Evolutionary conservation across 2,113 vertebrate species (phyloP), one percentile per base, ranked within the genome.

Genomic region (Calidris pugnax): DNA sequence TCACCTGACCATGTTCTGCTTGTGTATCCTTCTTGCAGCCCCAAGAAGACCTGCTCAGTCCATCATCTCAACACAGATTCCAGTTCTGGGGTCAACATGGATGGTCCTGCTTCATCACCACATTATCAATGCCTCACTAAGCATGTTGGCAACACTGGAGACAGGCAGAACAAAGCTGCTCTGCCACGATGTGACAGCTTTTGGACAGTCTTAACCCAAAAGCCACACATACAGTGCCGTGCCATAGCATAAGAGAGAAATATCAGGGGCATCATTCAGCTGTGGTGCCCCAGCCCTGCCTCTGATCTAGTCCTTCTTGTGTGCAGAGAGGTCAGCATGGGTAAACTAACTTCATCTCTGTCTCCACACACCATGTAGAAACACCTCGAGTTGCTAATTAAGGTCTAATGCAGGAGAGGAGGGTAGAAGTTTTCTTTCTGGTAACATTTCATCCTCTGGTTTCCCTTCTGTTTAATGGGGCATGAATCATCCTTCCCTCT

Each of bases 1-100:
- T 78, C 4, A 2, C 19, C 33, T 60, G 74, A 57, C 7, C 1
- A 0, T 3, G 0, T 57, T 56, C 59, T 90, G 23, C 10, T 41
- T 14, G 4, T 18, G 26, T 35, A 27, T 51, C 43, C 14, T 74
- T 56, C 53, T 35, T 62, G 10, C 27, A 71, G 21, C 28, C 6
- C 19, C 41, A 72, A 55, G 33, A 7, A 67, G n/a, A 67, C 5
- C 6, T 30, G 24, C 11, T 72, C 10, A 71, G n/a, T 14, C 6
- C 18, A 56, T 50, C 28, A 32, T 63, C 51, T 68, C 39, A 22
- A 59, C 66, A 20, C 2, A 26, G 23, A 7, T 1, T 43, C 13
- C 7, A 32, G 26, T 56, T 47, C 72, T 66, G 48, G 20, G 15
- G 12, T 41, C 50, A 57, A 6, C 56, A 57, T 0, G 1, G 37